Base-by-base conservation (phyloP, 2,888 invertebrate species). In the Dynastes tityus region DNA sequence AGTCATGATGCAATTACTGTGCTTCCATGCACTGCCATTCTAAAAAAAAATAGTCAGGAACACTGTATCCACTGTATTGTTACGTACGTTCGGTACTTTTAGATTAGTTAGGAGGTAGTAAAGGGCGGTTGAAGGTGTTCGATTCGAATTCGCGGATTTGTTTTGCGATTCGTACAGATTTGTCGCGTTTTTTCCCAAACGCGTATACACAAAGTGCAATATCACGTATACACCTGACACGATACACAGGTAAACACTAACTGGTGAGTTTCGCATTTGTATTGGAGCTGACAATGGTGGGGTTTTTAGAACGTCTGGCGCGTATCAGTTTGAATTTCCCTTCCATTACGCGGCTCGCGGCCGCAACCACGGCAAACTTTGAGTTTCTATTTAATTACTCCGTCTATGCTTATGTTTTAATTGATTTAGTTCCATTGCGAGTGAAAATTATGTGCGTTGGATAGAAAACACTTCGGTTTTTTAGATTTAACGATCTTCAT, bases 1-100 rank as follows among this genome's bases (percentile, higher is more conserved):
- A 37, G 16, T 78, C 74, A 78, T 81, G 80, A 81, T 80, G 80
- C 79, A 82, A 82, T 74, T 37, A 37, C 5, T 29, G 53, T 67
- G 68, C 49, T 27, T 40, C 32, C 76, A 73, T 61, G 58, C 68
- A 63, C 58, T 63, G 40, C 16, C 27, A 49, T 49, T 55, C 40
- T 61, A 32, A 63, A 63, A 63, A 27, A 9, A 6, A 5, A 55
- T 6, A n/a, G 8, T 2, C 3, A 32, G 29, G 32, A 58, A 58
- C 55, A 58, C 55, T 22, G 22, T 16, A 58, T 45, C 45, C 55
- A 58, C 55, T 22, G 55, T 58, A 8, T 45, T 11, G 45, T 45
- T 11, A 37, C 9, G 51, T 9, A 11, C 55, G 55, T 55, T 45
- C 45, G 45, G 0, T 45, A 45, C 45, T 11, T 45, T 58, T 22